These are phyloP conservation scores for Porites cylindrica DNA, from an alignment of 92 coral and sea anemone genomes.

Conservation along the genomic window DNA sequence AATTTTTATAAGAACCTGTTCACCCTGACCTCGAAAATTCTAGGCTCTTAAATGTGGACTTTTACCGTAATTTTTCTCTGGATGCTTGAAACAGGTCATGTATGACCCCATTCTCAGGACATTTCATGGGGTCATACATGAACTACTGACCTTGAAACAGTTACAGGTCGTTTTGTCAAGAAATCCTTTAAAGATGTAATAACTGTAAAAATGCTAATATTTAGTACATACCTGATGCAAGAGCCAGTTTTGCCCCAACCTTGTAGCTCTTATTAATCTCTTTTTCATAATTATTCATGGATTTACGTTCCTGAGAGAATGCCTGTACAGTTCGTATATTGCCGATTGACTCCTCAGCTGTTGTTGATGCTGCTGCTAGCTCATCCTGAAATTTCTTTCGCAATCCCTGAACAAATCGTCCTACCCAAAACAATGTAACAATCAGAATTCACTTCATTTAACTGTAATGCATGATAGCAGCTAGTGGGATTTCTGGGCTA, in stretches of 20 bases:
- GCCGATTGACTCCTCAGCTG: constrained; percentile 94
- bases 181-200: not conserved
- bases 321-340: constrained; percentile 94
- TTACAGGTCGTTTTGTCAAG: no score
- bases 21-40: no score
- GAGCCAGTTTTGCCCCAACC: constrained; percentile 88
- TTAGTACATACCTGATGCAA: constrained; percentile 75
- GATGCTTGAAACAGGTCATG: no score
- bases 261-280: constrained; percentile 85
- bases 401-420: constrained; percentile 77
- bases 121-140: no score
- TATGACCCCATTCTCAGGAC: no score
- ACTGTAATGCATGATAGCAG: no score
- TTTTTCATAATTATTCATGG: constrained; percentile 75
- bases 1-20: no score
- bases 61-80: no score
- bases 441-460: no score
- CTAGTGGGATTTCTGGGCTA: no score
- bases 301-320: constrained; percentile 89
- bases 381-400: constrained; percentile 92
- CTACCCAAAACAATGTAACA: constrained; percentile 26
- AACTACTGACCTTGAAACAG: no score
- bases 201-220: not conserved
- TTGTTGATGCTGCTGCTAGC: constrained; percentile 89
- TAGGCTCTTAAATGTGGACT: no score